Base-by-base conservation (phyloP, 2,797 vertebrate genomes). In the Enteromius unitaeniatus region DNA sequence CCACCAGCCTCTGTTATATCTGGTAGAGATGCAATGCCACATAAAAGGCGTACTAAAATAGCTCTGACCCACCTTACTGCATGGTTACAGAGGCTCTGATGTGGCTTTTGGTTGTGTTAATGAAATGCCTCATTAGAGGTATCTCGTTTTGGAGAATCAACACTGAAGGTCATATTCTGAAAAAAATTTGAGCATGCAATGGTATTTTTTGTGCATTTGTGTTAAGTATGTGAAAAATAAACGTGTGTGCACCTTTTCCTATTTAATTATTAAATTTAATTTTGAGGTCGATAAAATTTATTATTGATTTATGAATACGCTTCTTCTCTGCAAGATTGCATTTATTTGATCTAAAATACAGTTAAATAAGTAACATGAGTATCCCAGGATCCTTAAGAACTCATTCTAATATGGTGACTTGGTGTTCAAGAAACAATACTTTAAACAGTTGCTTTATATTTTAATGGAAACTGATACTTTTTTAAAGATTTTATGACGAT, bases 91-190 rank as follows among this genome's bases (percentile, higher is more conserved):
- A 37, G 31, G 19, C 28, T 75, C 72, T 23, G 19, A 34, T 75
- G 73, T 75, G 73, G 73, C 51, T 55, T 74, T 34, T 74, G 0
- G 26, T 34, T n/a, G 17, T 75, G 73, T n/a, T 55, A 75, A 75
- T 40, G 31, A 55, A n/a, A 40, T 75, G 73, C 73, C 31, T 55
- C 51, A 55, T 55, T 23, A 53, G 28, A 55, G 49, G 28, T 4
- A 31, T 31, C 31, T 45, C 5, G 3, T 60, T 13, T 26, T 62
- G 23, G 11, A 28, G 26, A 62, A 62, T 28, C 13, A 28, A 15
- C 60, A 15, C 23, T 28, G 58, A 62, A 26, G 58, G 23, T 62
- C 58, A 62, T 6, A 6, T 15, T 62, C 26, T 17, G 6, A 51
- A 28, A 73, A 51, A 51, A 11, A 21, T 51, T 19, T 72, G 23